Conservation (phyloP, 2,113 vertebrate species). For the Odobenus rosmarus region DNA sequence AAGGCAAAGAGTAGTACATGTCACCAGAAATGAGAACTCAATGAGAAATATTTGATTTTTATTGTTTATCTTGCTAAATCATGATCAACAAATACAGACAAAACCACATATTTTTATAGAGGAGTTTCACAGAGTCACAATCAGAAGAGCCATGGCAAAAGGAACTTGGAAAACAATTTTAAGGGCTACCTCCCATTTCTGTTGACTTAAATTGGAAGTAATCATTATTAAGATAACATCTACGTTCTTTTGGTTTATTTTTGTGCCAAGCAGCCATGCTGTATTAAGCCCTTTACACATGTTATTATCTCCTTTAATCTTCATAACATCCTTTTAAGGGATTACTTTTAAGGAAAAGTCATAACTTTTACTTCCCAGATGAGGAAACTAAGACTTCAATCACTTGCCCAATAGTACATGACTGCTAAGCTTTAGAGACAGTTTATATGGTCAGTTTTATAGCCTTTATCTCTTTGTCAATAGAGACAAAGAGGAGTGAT, state of each 20-base stretch:
- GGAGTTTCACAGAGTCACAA: neutral
- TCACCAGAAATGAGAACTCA: neutral
- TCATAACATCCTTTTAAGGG: neutral
- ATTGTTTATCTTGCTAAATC: neutral
- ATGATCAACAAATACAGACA: neutral
- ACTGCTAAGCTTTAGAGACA: neutral
- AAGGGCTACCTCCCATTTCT: neutral
- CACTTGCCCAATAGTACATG: neutral
- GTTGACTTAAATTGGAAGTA: neutral
- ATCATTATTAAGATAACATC: neutral
- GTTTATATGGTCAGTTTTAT: neutral
- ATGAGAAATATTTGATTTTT: neutral
- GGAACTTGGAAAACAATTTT: neutral
- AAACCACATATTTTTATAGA: neutral
- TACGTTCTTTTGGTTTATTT: neutral
- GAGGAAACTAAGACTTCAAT: neutral
- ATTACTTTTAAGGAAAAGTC: neutral
- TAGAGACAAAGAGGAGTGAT: neutral
- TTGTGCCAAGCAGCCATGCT: neutral
- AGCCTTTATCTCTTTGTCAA: neutral
- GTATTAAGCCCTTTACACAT: neutral
- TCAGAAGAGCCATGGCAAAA: neutral
- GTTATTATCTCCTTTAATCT: neutral
- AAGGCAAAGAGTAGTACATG: too few relatives aligned
- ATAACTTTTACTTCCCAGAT: neutral